A percentile compares a stretch with the other conserved stretches of the same genome.
Conservation (phyloP, 2,113 vertebrate species). For the Thamnaconus septentrionalis region DNA sequence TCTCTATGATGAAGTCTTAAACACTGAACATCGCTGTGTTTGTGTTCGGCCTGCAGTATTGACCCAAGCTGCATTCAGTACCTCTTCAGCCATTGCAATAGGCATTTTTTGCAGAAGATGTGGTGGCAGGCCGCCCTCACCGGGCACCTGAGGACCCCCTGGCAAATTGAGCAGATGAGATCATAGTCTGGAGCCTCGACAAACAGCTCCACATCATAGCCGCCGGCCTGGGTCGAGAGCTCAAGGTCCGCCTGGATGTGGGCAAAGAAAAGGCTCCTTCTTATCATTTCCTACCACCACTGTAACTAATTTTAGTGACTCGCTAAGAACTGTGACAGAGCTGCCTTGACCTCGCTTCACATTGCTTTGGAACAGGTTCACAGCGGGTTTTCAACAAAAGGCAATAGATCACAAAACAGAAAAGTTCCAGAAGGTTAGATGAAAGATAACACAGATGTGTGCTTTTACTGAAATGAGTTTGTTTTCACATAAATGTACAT, state of each 20-base stretch:
- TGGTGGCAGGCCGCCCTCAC: conserved; percentile 83
- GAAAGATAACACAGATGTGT: conserved; percentile 29
- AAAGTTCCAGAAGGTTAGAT: conserved; percentile 67
- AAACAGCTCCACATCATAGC: conserved; percentile 85
- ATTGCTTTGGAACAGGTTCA: conserved; percentile 1
- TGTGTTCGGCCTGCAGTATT: too few relatives aligned
- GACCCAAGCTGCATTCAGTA: conserved; percentile 38
- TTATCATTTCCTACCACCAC: neutral
- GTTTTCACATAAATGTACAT: neutral
- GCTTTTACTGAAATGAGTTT: neutral
- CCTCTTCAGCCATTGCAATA: conserved; percentile 86
- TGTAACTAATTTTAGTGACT: neutral
- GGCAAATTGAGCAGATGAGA: conserved; percentile 86
- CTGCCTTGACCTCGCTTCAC: neutral
- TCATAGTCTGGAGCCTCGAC: conserved; percentile 80
- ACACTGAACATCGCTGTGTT: too few relatives aligned
- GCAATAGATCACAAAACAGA: conserved; percentile 42
- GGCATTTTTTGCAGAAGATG: conserved; percentile 88
- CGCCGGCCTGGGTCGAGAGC: conserved; percentile 75
- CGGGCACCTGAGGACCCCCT: conserved; percentile 82
- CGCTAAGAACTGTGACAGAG: neutral
- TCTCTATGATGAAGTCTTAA: too few relatives aligned
- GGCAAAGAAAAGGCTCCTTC: neutral
- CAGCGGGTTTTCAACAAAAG: conserved; percentile 37
- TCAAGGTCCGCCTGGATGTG: conserved; percentile 59